Evolutionary conservation across 2,888 invertebrate species (phyloP).

Genomic region (Pammene aurita): DNA sequence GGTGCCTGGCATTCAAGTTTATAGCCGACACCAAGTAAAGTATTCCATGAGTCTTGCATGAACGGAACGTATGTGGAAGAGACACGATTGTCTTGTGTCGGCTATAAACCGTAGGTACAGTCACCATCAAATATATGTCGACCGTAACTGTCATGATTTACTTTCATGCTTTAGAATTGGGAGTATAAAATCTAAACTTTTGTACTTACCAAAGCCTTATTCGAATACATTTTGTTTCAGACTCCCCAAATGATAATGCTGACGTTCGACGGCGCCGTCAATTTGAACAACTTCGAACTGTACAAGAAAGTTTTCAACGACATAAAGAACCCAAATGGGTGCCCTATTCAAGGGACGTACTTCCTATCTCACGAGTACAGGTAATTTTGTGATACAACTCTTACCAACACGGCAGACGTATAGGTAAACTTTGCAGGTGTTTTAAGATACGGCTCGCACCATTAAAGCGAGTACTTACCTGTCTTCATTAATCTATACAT

Average conservation of each 20-base stretch:
- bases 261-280: conserved; percentile 96
- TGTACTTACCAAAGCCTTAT: conserved; percentile 11
- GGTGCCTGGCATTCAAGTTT: too few relatives aligned
- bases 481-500: background rate
- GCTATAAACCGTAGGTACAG: background rate
- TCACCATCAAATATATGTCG: too few relatives aligned
- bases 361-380: conserved; percentile 95
- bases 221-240: conserved; percentile 75
- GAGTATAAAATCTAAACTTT: background rate
- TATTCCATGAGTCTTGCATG: too few relatives aligned
- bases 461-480: background rate
- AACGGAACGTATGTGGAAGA: background rate
- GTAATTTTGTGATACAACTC: conserved; percentile 61
- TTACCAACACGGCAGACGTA: conserved; percentile 9
- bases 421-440: conserved; percentile 23
- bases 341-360: conserved; percentile 94
- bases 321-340: conserved; percentile 94
- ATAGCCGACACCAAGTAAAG: too few relatives aligned
- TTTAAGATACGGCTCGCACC: conserved; percentile 4
- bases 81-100: background rate
- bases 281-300: conserved; percentile 94
- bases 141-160: background rate
- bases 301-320: conserved; percentile 93
- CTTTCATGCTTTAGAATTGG: too few relatives aligned
- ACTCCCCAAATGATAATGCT: conserved; percentile 96